Conservation (phyloP, 1,140 invertebrate species). For the Cylas formicarius region DNA sequence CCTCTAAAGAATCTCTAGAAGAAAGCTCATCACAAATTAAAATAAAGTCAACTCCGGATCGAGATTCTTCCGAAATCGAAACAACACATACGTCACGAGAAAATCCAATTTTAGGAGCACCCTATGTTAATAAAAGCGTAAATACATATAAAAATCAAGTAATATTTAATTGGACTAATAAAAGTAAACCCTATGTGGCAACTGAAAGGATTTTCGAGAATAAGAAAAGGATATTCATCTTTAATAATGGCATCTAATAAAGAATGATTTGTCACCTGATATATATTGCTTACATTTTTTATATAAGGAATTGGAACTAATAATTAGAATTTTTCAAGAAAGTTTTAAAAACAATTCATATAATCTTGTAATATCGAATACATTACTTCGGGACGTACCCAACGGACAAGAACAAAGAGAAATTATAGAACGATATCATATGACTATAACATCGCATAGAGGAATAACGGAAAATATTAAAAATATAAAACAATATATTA, state of each 20-base stretch:
- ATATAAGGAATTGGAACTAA: conserved; percentile 5
- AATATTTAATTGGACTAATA: conserved; percentile 4
- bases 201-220: conserved; percentile 2
- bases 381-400: conserved; percentile 1
- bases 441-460: conserved; percentile 3
- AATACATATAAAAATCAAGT: conserved; percentile 9
- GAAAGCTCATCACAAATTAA: too few relatives aligned
- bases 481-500: conserved; percentile 1
- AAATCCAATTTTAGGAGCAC: conserved; percentile 5
- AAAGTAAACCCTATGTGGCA: conserved; percentile 3
- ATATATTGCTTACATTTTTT: conserved; percentile 8
- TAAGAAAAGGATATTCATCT: conserved; percentile 3
- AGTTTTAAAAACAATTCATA: conserved; percentile 4
- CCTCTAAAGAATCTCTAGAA: too few relatives aligned
- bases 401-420: background rate
- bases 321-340: conserved; percentile 5
- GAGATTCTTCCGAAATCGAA: background rate
- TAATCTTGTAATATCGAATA: conserved; percentile 6
- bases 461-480: conserved; percentile 4
- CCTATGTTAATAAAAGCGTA: conserved; percentile 3
- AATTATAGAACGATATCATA: conserved; percentile 3
- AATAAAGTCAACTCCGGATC: background rate
- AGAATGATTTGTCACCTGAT: background rate
- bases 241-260: conserved; percentile 7
- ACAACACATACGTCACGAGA: conserved; percentile 3